Evolutionary conservation across 2,797 vertebrate genomes (phyloP), one percentile per base, ranked within the genome.

Genomic region (Hydrocynus forskahlii): DNA sequence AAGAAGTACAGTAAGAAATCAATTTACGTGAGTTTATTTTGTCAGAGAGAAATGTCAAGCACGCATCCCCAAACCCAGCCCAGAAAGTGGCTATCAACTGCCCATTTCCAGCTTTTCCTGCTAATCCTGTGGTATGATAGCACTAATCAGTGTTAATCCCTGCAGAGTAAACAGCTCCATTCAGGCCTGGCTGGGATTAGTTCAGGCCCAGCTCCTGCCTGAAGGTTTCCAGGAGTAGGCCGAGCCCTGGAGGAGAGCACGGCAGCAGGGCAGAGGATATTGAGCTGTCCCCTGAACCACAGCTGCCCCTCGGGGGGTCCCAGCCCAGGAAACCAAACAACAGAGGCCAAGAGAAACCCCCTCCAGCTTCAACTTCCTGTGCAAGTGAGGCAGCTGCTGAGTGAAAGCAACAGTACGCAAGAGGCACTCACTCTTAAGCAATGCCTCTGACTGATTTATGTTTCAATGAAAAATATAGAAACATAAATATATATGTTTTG

Each of bases 101-200:
- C 83, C 89, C 84, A 89, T 92, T 86, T 90, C 91, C 82, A 91
- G 84, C 80, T 89, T 91, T 72, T 17, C 0, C 89, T 89, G 93
- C 93, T 94, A 95, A 97, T 94, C 94, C 88, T 91, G 94, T 92
- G 89, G 93, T 90, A 85, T 92, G 91, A 95, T 93, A 90, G 90
- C 89, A 89, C 92, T 97, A 96, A 97, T 96, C 96, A 94, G 92
- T 88, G 90, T 94, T 94, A 96, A 96, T 95, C 93, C 91, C 88
- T 90, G 92, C 92, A 95, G 87, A 92, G 96, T 96, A 95, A 97
- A 98, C 96, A 98, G 82, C 84, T 89, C 88, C 94, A 94, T 95
- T 95, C 93, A 94, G 89, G 85, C 91, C 89, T 88, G 91, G 93
- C 89, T 88, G 90, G 95, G 96, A 98, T 98, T 96, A 97, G 95